phyloP scores from a whole-genome alignment of 2,797 vertebrate genomes.

The Enteromius thamalakanensis region DNA sequence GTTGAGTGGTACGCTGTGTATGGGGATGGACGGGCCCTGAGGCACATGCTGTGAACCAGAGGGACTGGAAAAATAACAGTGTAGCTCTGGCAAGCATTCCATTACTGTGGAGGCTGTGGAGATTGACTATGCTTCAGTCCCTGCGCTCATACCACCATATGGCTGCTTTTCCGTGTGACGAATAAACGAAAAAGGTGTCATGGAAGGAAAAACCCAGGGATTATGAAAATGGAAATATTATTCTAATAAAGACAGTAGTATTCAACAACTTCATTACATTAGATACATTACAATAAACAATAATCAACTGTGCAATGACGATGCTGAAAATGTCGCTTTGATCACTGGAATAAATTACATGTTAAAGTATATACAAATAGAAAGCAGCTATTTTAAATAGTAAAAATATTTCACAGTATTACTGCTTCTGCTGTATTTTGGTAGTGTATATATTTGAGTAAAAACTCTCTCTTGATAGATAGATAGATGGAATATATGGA shows the following conservation, averaged over 20 bases:
- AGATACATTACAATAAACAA: background rate
- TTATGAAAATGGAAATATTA: conserved; percentile 9
- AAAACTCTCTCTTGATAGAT: no score
- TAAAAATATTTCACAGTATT: no score
- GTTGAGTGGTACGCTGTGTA: conserved; percentile 25
- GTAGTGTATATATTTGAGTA: no score
- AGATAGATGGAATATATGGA: no score
- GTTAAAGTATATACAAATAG: no score
- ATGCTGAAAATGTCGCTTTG: no score
- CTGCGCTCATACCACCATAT: conserved; percentile 53
- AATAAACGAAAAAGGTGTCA: conserved; percentile 29
- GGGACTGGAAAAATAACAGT: conserved; percentile 61
- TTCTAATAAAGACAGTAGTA: conserved; percentile 1
- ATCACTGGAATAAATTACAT: no score
- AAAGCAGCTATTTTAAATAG: no score
- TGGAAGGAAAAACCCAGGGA: conserved; percentile 23
- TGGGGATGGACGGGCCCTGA: conserved; percentile 39
- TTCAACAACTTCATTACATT: background rate
- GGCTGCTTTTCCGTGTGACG: conserved; percentile 57
- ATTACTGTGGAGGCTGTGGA: conserved; percentile 50
- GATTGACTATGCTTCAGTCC: conserved; percentile 62
- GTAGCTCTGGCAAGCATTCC: conserved; percentile 64
- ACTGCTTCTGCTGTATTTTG: no score
- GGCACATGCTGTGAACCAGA: conserved; percentile 51
- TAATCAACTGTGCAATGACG: background rate